Base-by-base conservation (phyloP, 2,888 invertebrate genomes). In the Hypselothyrea guttata region DNA sequence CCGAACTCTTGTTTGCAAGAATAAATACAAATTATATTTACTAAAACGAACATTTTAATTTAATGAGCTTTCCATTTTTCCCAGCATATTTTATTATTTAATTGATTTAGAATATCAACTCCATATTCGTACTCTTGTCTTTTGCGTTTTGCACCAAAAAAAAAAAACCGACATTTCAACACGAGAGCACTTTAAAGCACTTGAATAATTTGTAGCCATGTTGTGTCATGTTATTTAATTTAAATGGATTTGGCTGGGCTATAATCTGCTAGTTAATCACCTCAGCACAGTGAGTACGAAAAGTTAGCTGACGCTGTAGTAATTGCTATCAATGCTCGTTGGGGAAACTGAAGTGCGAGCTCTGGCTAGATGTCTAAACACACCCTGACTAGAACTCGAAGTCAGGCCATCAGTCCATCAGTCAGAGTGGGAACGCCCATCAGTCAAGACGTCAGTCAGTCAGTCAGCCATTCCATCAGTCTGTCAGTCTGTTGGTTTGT, bases 321-420 rank as follows among this genome's bases (percentile, higher is more conserved):
- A 66, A 71, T 71, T 56, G 48, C 34, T 22, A 49, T 46, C 45
- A 41, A 53, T 52, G 55, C 28, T 45, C 46, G 53, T 44, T 74
- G 44, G 56, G 41, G 47, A 68, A 30, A n/a, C 47, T 60, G 54
- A 55, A 67, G 57, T 54, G 49, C 51, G 45, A 30, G 45, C 2
- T 41, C 27, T 12, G 7, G 48, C 18, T 41, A 12, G 67, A 65
- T 48, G 61, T 22, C 45, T 47, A 54, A 61, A 59, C 72, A 82
- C 79, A 66, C 47, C 53, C 53, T 44, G 30, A 35, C 40, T 41
- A n/a, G 22, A 33, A 16, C 45, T 33, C 56, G 42, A 70, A 60
- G 69, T 18, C 55, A 37, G 55, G 34, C 61, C 46, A 9, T 47
- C 46, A 49, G 48, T 72, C 64, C 69, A 57, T 68, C 69, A 64